phyloP scores from a whole-genome alignment of 2,113 vertebrate genomes.

The Dicaeum eximium region DNA sequence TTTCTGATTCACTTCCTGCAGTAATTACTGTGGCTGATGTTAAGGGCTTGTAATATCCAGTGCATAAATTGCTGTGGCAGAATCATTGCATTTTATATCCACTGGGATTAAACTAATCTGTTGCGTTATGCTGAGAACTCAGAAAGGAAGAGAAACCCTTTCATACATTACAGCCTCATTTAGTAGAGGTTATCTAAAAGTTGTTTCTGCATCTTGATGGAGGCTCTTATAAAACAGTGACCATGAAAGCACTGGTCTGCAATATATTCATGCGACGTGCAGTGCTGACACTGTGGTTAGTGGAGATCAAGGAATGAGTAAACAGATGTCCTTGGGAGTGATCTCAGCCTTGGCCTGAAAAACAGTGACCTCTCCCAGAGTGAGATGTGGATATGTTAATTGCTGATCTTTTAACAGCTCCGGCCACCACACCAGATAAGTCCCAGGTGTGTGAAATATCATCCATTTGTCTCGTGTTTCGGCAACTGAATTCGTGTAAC shows the following conservation, averaged over 20 bases:
- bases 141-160: neutral
- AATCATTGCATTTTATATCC: neutral
- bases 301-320: neutral
- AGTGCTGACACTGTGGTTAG: neutral
- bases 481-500: neutral
- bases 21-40: neutral
- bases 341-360: constrained; percentile 25
- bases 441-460: constrained; percentile 32
- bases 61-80: neutral
- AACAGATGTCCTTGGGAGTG: neutral
- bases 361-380: neutral
- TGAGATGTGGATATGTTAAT: neutral
- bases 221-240: neutral
- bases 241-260: neutral
- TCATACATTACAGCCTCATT: neutral
- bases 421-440: neutral
- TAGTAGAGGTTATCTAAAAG: neutral
- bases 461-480: constrained; percentile 27
- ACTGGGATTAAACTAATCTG: constrained; percentile 3
- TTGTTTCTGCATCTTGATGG: neutral
- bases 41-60: neutral
- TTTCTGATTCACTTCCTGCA: neutral
- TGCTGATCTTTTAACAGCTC: constrained; percentile 29
- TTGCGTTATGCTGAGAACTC: neutral
- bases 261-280: rapidly evolving